Evolutionary conservation across 2,888 invertebrate genomes (phyloP).

Genomic region (Diarsia mendica): DNA sequence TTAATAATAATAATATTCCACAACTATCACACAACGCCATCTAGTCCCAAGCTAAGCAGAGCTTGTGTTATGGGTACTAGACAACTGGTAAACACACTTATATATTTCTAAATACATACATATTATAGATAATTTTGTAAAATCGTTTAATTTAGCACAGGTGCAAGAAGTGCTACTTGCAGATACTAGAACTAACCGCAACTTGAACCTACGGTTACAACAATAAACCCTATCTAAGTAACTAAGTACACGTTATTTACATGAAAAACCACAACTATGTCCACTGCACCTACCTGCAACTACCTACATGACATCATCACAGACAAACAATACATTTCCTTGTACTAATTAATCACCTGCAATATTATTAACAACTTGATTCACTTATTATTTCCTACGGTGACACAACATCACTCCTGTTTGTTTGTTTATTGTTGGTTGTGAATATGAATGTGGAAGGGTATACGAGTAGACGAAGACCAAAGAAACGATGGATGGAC

Average conservation of each 20-base stretch:
- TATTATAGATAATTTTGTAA: background rate
- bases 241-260: background rate
- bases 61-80: too few species aligned
- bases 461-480: too few species aligned
- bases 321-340: conserved; percentile 17
- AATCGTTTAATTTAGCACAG: background rate
- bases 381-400: conserved; percentile 49
- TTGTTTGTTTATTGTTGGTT: too few species aligned
- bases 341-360: conserved; percentile 41
- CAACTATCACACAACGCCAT: too few species aligned
- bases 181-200: background rate
- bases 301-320: conserved; percentile 29
- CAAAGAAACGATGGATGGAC: too few species aligned
- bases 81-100: too few species aligned
- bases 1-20: too few species aligned
- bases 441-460: too few species aligned
- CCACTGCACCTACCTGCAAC: conserved; percentile 5
- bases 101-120: too few species aligned
- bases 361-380: conserved; percentile 1
- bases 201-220: background rate
- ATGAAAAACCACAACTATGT: conserved; percentile 25
- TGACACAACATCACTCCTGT: too few species aligned
- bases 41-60: too few species aligned
- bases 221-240: background rate
- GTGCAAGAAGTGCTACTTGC: background rate